Conservation (phyloP, 2,888 invertebrate genomes). For the Pomacea canaliculata region DNA sequence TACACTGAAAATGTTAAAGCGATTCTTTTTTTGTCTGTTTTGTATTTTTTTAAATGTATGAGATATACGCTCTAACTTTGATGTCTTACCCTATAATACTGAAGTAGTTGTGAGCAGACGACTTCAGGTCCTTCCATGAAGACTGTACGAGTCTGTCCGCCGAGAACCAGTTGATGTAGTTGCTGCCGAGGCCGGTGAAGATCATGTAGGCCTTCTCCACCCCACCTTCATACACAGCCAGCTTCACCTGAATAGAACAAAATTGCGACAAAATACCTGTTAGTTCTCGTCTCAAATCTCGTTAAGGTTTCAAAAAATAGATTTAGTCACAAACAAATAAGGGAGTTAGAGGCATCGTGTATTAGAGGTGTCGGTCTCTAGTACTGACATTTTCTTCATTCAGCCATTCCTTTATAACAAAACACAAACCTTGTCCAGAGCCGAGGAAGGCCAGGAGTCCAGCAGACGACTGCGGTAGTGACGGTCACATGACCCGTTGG, state of each 20-base stretch:
- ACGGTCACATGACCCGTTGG: neutral
- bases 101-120: constrained; percentile 16
- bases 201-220: constrained; percentile 11
- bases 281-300: too few species aligned
- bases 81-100: constrained; percentile 12
- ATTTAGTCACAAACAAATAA: too few species aligned
- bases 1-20: too few species aligned
- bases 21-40: too few species aligned
- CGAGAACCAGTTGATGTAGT: constrained; percentile 23
- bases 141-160: constrained; percentile 4
- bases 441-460: neutral
- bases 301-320: too few species aligned
- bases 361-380: neutral
- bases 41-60: too few species aligned
- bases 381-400: too few species aligned
- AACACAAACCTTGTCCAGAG: neutral
- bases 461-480: neutral
- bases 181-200: constrained; percentile 19
- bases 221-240: neutral
- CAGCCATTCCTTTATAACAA: too few species aligned
- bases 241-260: neutral
- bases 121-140: constrained; percentile 17
- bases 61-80: too few species aligned
- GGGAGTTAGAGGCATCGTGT: neutral
- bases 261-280: too few species aligned